Evolutionary conservation across 2,888 invertebrate genomes (phyloP), one percentile per base, ranked within the genome.

Genomic region (Pemphredon lugubris): DNA sequence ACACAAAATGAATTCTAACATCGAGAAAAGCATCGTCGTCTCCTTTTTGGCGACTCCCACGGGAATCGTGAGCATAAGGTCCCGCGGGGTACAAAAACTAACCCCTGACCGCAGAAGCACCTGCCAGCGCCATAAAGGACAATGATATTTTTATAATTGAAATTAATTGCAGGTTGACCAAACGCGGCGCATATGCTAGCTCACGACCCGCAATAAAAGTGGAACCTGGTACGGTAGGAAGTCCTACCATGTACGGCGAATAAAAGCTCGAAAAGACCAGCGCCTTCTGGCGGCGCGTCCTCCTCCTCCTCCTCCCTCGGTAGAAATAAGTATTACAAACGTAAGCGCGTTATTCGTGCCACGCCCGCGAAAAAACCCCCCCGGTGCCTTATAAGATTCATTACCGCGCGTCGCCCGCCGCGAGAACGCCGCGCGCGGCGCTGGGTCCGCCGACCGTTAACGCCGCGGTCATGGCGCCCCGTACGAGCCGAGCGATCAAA

Each of bases 81-180:
- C 16, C 40, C 40, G 6, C 44, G 60, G 53, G 70, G 64, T 75
- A 3, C 3, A 80, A 85, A 84, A 86, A 83, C 78, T 87, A 77
- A 87, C 87, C 88, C 83, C 81, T 88, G 86, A 88, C 89, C 89
- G 77, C 86, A 80, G n/a, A 74, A 79, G 72, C 89, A 88, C 86
- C 89, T 88, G 89, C 84, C 81, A 72, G 76, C 72, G 83, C 79
- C 86, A 84, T 87, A 88, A 89, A 87, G 86, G 87, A 83, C 85
- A 86, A 86, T 89, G 85, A 89, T 88, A 89, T 88, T 89, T 89
- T 89, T 89, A 89, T 89, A 89, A 89, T 89, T 89, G 87, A 89
- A 89, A 89, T 87, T 85, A 89, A 89, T 89, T 88, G 75, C 84
- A 72, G 66, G 78, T 66, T 75, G 77, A 74, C 78, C 75, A 67